Base-by-base conservation (phyloP, 2,113 vertebrate species). In the Gobiocypris rarus region DNA sequence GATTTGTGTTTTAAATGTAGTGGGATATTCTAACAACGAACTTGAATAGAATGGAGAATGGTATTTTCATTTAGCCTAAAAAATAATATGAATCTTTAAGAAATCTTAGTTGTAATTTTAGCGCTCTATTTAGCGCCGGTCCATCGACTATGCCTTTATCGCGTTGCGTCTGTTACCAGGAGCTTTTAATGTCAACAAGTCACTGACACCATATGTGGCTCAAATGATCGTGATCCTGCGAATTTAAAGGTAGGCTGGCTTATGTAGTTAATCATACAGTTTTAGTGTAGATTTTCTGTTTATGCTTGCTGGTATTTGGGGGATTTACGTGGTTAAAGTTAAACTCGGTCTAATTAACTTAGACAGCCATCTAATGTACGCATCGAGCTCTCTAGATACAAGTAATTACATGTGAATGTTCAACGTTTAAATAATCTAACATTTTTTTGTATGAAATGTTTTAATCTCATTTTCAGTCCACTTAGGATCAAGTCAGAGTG, bases 121-220 rank as follows among this genome's bases (percentile, higher is more conserved):
- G 38, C 22, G 69, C 41, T 71, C 9, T 5, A 13, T 22, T 43
- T 45, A n/a, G 69, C 41, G 11, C 3, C 19, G 2, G 45, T 31
- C 34, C 34, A 15, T 26, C 17, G 15, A 14, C 38, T 6, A 5
- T 70, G 63, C 2, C 10, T 61, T 58, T 63, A 43, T 54, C 2
- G 24, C 6, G 59, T 48, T n/a, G 34, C 58, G 24, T 58, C 58
- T 85, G 83, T 85, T 85, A 63, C 67, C 13, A 80, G 43, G 76
- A 48, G 38, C 43, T 10, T 7, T 45, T n/a, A 11, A 50, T 52
- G 38, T 69, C 54, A 84, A 84, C 75, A 48, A 84, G 48, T 24
- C 11, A 34, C 17, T 56, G 38, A 38, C 38, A 38, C 38, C 5
- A 2, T 54, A 52, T 5, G 50, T 17, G 10, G 7, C 2, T 61